Base-by-base conservation (phyloP, 2,797 vertebrate genomes). In the Hemibagrus guttatus region DNA sequence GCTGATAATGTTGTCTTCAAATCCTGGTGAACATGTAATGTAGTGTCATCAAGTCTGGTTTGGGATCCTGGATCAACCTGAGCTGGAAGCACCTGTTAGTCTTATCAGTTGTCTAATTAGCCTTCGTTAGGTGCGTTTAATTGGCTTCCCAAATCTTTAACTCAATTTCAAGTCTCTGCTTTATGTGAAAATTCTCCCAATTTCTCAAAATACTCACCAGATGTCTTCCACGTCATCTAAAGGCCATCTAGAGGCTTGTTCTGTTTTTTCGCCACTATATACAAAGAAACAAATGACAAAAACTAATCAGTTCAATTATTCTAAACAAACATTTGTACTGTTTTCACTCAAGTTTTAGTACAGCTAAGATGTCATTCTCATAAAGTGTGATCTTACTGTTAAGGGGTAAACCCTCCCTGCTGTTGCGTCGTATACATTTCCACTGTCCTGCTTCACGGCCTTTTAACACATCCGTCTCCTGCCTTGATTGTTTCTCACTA, bases 321-420 rank as follows among this genome's bases (percentile, higher is more conserved):
- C 7, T 49, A 8, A 7, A 46, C 46, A 49, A 49, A 49, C 46
- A 49, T 49, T 49, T 49, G 7, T 9, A 49, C 46, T 49, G 7
- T 49, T 49, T 49, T 49, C 46, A 49, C 7, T 8, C 12, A 69
- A 21, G 17, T 69, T 19, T 35, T 68, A 68, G 7, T 68, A 21
- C 31, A 35, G 35, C 35, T 69, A 72, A 42, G 12, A 42, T 42
- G 19, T 23, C 35, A 46, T 26, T 72, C 42, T 42, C 35, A 26
- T 23, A 12, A 49, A 46, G 21, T 13, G 31, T 11, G 35, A 46
- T 74, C 11, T 49, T 56, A 58, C n/a, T 56, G 52, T 0, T 0
- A 19, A n/a, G 75, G 21, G 7, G 8, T 26, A 16, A 0, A 16
- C 0, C 0, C 1, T 35, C 17, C 4, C 0, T 5, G n/a, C n/a